Evolutionary conservation across 2,888 invertebrate genomes (phyloP), one percentile per base, ranked within the genome.

Genomic region (Autographa gamma): DNA sequence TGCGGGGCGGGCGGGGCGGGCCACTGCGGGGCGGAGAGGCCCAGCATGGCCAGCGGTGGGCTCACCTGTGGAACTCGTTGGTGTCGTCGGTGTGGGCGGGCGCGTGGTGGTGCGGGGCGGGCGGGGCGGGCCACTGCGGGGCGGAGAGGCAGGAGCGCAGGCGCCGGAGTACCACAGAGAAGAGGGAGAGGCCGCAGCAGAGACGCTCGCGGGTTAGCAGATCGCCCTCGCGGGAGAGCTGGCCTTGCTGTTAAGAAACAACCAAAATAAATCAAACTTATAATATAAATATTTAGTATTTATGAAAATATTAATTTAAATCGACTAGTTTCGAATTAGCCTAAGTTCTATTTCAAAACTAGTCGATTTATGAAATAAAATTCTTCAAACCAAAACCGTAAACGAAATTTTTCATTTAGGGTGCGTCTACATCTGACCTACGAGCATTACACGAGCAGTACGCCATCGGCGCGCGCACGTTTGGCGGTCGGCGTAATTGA

Each of bases 41-140:
- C 97, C 81, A 99, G 96, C 77, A 1, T 48, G 48, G 6, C n/a
- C 48, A 48, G 7, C n/a, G n/a, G 8, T n/a, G 48, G n/a, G n/a
- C 48, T 48, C 7, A 48, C 48, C 48, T 48, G 48, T 48, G 48
- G 48, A 99, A 99, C 96, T 99, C 99, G 1, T 97, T 97, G 88
- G 99, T 99, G 92, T 99, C 99, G 91, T 99, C 99, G 0, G 99
- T 97, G 91, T 99, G 98, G 96, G 99, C 98, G 18, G 99, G 99
- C 70, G 99, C 98, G 92, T 99, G 99, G 63, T 97, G 97, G 38
- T 99, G 98, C 16, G 98, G 98, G 31, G 93, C 86, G 70, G 99
- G 98, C 96, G 99, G 98, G 48, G 99, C 98, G 56, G 98, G 98
- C 99, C 99, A 99, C 64, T 98, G 97, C n/a, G 98, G 98, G 90